Conservation (phyloP, 2,888 invertebrate genomes). For the Euzophera pinguis region DNA sequence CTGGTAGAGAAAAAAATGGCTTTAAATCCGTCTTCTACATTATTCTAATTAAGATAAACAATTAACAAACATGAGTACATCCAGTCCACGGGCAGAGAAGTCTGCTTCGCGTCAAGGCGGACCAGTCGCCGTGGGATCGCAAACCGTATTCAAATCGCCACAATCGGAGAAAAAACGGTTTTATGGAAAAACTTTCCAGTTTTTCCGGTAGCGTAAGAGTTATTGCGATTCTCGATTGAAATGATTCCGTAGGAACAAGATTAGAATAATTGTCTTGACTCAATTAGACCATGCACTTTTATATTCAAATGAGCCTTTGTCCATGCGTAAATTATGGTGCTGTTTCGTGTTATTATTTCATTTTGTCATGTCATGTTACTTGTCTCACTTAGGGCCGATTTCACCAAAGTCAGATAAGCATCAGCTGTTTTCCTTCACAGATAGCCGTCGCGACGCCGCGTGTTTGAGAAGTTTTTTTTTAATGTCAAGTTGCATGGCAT, state of each 20-base stretch:
- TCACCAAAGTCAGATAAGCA: too few species aligned
- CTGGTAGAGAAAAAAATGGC: too few species aligned
- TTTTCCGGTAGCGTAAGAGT: slow-evolving; percentile 68
- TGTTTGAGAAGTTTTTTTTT: too few species aligned
- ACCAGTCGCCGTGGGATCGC: slow-evolving; percentile 58
- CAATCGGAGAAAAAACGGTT: slow-evolving; percentile 41
- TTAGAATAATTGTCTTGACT: slow-evolving; percentile 50
- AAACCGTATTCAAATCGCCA: slow-evolving; percentile 57
- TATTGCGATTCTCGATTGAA: slow-evolving; percentile 43
- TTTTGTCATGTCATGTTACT: slow-evolving; percentile 3
- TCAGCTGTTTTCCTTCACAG: too few species aligned
- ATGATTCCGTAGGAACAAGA: slow-evolving; percentile 49
- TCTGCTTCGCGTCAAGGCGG: slow-evolving; percentile 33
- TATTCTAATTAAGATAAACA: too few species aligned
- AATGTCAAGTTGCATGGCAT: too few species aligned
- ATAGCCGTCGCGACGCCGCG: too few species aligned
- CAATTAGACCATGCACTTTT: slow-evolving; percentile 36
- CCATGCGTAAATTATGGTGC: slow-evolving; percentile 33
- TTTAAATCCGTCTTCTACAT: too few species aligned
- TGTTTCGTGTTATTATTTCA: slow-evolving; percentile 32
- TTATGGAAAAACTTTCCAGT: slow-evolving; percentile 69
- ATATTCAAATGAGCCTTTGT: slow-evolving; percentile 72
- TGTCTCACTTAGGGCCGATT: background rate
- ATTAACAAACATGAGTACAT: too few species aligned
- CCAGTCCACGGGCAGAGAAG: too few species aligned